A percentile compares a stretch with the other conserved stretches of the same genome.
Conservation (phyloP, 2,113 vertebrate species). For the Antigone vipio region DNA sequence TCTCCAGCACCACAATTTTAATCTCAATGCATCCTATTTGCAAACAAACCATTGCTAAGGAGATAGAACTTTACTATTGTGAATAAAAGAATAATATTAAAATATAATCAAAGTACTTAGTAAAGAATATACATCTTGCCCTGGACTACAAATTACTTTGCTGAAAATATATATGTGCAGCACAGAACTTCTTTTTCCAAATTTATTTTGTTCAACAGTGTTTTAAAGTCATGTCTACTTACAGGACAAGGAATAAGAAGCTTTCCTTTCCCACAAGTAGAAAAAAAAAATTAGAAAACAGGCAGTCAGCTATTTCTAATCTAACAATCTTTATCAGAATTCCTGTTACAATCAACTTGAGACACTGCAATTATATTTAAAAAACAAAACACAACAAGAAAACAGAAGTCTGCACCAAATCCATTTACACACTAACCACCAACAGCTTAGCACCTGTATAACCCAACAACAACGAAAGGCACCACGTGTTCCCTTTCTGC, state of each 20-base stretch:
- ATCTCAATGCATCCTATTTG: background rate
- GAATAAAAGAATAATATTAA: constrained; percentile 11
- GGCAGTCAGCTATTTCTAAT: background rate
- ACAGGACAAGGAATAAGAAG: background rate
- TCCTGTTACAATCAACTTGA: background rate
- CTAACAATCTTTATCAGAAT: background rate
- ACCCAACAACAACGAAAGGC: background rate
- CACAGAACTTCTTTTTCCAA: background rate
- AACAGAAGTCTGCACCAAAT: background rate
- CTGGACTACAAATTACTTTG: background rate
- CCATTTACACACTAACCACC: background rate
- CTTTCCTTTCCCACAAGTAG: background rate
- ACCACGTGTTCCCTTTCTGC: background rate
- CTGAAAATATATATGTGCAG: background rate
- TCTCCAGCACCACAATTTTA: background rate
- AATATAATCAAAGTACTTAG: background rate
- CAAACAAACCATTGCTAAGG: background rate
- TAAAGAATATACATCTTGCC: background rate
- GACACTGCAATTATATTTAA: background rate
- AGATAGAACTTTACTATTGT: background rate
- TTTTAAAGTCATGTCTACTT: background rate
- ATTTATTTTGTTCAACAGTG: background rate
- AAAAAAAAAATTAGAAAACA: background rate
- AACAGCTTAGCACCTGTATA: background rate
- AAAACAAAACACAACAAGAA: background rate